Evolutionary conservation across 2,888 invertebrate species (phyloP), one percentile per base, ranked within the genome.

Genomic region (Cephus sareptanus): DNA sequence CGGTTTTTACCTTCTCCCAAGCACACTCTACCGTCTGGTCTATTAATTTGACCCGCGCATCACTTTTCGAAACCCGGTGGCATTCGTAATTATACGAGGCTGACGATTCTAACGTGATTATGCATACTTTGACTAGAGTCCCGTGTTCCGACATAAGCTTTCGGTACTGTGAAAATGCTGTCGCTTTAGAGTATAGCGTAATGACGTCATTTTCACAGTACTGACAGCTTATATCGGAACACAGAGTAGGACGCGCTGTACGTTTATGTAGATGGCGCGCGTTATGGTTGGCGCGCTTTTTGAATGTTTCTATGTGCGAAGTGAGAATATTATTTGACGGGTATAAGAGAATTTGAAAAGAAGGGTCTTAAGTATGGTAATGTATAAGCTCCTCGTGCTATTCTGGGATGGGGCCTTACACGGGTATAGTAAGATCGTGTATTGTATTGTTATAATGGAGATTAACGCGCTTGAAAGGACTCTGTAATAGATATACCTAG

Each of bases 401-500:
- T 56, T 56, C 56, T 23, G 9, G 23, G 56, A 56, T 23, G 56
- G 56, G 23, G 6, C 23, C 23, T 56, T 56, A 23, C 56, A 23
- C 56, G 56, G 56, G 56, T 56, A 56, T 56, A 23, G 56, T 56
- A 56, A 56, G 56, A 56, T 23, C 56, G 23, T 56, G 56, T 56
- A 23, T 56, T 56, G 56, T 56, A 56, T 56, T 56, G 56, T 23
- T 23, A 82, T 77, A 83, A 83, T 78, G 75, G 76, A 81, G 85
- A 85, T 85, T 85, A 85, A 81, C 83, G 80, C 81, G 85, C 76
- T 83, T 76, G 80, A 81, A 79, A 79, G 83, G 80, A 81, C 81
- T 78, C 82, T 85, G 85, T 85, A 85, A 85, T 84, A 85, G 85
- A 85, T 85, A 85, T 82, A 85, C 85, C 79, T 79, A 40, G 74